A percentile compares a stretch with the other conserved stretches of the same genome.
phyloP scores from a whole-genome alignment of 2,797 vertebrate species.

The Sebastes miniatus region DNA sequence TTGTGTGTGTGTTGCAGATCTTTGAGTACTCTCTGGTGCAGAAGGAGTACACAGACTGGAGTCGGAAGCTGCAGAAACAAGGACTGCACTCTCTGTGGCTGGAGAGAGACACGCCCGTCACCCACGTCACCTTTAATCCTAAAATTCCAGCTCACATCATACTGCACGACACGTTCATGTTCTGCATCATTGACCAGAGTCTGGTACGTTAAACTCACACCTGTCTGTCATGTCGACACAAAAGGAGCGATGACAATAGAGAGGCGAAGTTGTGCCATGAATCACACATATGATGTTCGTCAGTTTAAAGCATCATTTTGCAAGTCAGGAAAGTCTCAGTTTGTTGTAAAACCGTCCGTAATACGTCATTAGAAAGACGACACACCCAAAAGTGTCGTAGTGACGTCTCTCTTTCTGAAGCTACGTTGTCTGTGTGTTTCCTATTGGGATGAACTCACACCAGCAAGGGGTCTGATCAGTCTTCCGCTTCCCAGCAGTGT shows the following conservation, averaged over 20 bases:
- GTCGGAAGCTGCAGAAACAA: slow-evolving; percentile 83
- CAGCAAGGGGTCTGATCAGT: too few species aligned
- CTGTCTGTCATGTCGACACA: neutral
- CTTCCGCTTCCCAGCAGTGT: too few species aligned
- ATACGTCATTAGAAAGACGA: too few species aligned
- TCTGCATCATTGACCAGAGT: slow-evolving; percentile 93
- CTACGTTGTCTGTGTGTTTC: too few species aligned
- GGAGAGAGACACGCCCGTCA: slow-evolving; percentile 89
- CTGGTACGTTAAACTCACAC: slow-evolving; percentile 79
- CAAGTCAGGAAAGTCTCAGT: too few species aligned
- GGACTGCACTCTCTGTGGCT: slow-evolving; percentile 89
- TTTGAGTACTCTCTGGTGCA: slow-evolving; percentile 89
- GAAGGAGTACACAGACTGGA: slow-evolving; percentile 91
- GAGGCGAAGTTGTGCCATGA: too few species aligned
- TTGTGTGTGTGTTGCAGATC: slow-evolving; percentile 75
- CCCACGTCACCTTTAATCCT: slow-evolving; percentile 87
- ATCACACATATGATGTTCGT: too few species aligned
- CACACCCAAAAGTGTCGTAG: too few species aligned
- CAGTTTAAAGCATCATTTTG: too few species aligned
- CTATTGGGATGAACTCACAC: too few species aligned
- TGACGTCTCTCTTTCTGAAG: too few species aligned
- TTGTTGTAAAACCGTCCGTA: too few species aligned
- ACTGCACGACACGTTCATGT: slow-evolving; percentile 90
- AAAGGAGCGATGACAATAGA: neutral
- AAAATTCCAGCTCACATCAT: slow-evolving; percentile 85